Evolutionary conservation across 2,888 invertebrate genomes (phyloP), one percentile per base, ranked within the genome.

Genomic region (Cryptocephalus moraei): DNA sequence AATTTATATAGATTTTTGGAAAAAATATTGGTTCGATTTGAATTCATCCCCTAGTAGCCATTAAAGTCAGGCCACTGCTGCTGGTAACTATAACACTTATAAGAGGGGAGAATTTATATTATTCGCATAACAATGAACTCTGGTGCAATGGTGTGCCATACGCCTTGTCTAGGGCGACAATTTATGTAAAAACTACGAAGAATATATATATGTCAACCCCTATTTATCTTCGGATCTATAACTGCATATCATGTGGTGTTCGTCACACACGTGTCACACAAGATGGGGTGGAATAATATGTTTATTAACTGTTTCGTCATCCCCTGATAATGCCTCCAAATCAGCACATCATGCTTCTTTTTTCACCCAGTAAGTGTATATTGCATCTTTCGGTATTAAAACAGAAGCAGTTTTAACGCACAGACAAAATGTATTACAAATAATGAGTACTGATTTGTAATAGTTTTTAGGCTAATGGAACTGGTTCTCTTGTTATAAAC

Each of bases 201-300:
- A 62, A 62, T 63, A 61, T 61, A 61, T 61, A 61, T 64, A 64
- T 63, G 65, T 63, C 64, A 63, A 60, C 65, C 65, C 66, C 64
- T 62, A 66, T 65, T 64, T 66, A 66, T 67, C 65, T 64, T 64
- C 53, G 52, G 60, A 65, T 65, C 65, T 67, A 65, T 65, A 62
- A 63, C 64, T 62, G 64, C 64, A 61, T 61, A 63, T 65, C 63
- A 65, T 64, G 61, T 60, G 63, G 62, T 61, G 64, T 67, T 69
- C 67, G 66, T 69, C 68, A 69, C 67, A 63, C 64, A 62, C 64
- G 63, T 63, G 64, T 58, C 56, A 57, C 51, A 58, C 56, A 13
- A 33, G 41, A 39, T 14, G 43, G 46, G 49, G 49, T 32, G 38
- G 36, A 34, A 43, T 46, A 49, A 49, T 46, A 49, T 49, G 49